Conservation (phyloP, 2,888 invertebrate species). For the Drosophila recens region DNA sequence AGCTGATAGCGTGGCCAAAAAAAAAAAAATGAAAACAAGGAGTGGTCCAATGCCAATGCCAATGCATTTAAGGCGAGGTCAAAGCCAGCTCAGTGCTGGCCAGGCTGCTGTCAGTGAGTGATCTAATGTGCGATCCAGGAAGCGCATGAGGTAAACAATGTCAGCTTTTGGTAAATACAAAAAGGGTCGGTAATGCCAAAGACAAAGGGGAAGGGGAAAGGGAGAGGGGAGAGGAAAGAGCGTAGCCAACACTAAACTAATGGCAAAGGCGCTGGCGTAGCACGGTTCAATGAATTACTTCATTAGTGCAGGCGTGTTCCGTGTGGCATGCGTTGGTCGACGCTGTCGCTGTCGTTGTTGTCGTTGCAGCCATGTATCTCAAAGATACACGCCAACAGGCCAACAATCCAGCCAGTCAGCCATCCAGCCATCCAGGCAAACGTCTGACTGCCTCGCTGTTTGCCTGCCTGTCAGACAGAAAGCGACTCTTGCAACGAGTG, state of each 20-base stretch:
- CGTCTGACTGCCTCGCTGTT: constrained; percentile 26
- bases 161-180: constrained; percentile 40
- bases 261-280: constrained; percentile 66
- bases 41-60: constrained; percentile 49
- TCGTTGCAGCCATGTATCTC: constrained; percentile 45
- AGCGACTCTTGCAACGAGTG: constrained; percentile 47
- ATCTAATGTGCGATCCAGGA: constrained; percentile 80
- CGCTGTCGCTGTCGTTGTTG: constrained; percentile 22
- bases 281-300: constrained; percentile 83
- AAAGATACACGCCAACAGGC: constrained; percentile 28
- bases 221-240: constrained; percentile 21
- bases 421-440: constrained; percentile 36
- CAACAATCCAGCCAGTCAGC: constrained; percentile 20
- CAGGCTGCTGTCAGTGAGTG: constrained; percentile 57
- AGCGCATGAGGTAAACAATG: constrained; percentile 45
- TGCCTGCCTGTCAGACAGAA: constrained; percentile 41
- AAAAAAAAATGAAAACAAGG: constrained; percentile 43
- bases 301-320: constrained; percentile 79
- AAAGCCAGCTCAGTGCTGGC: constrained; percentile 29
- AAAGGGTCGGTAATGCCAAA: constrained; percentile 28
- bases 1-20: constrained; percentile 42
- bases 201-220: background rate
- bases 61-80: constrained; percentile 73
- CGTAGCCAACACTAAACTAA: constrained; percentile 75
- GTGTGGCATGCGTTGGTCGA: constrained; percentile 74